Percentiles rank a stretch among this genome's conserved stretches.
phyloP scores from a whole-genome alignment of 1,140 invertebrate species.

The Paramacrobiotus metropolitanus region DNA sequence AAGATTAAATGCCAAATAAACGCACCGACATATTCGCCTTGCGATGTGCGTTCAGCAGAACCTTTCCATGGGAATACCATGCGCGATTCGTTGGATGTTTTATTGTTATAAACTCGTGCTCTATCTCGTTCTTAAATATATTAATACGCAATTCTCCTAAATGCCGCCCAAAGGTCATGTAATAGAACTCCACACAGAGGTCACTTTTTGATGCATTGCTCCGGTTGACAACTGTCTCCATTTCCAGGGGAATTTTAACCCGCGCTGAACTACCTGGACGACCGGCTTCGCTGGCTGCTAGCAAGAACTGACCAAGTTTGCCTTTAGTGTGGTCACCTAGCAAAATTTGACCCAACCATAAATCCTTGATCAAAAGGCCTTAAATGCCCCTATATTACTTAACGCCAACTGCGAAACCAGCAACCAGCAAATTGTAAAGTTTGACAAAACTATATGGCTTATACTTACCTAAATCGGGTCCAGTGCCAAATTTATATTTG shows the following conservation, averaged over 20 bases:
- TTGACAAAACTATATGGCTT: background rate
- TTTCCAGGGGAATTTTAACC: background rate
- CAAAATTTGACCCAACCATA: background rate
- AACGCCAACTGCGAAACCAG: background rate
- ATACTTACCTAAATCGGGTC: background rate
- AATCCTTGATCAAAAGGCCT: background rate
- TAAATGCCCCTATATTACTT: background rate
- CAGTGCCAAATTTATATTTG: background rate
- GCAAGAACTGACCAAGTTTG: background rate
- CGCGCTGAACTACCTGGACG: background rate
- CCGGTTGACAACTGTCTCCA: background rate
- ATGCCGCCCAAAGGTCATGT: background rate
- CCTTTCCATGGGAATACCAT: background rate
- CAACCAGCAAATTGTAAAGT: background rate
- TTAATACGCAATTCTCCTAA: background rate
- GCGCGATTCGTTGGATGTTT: background rate
- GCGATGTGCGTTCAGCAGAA: background rate
- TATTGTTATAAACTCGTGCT: background rate
- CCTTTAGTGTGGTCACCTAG: slow-evolving; percentile 1
- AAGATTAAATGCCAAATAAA: no score
- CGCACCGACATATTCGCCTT: no score
- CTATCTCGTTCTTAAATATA: background rate
- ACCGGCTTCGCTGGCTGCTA: background rate
- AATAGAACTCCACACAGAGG: background rate
- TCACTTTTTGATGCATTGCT: background rate